Conservation (phyloP, 2,113 vertebrate genomes). For the Aramus guarauna region DNA sequence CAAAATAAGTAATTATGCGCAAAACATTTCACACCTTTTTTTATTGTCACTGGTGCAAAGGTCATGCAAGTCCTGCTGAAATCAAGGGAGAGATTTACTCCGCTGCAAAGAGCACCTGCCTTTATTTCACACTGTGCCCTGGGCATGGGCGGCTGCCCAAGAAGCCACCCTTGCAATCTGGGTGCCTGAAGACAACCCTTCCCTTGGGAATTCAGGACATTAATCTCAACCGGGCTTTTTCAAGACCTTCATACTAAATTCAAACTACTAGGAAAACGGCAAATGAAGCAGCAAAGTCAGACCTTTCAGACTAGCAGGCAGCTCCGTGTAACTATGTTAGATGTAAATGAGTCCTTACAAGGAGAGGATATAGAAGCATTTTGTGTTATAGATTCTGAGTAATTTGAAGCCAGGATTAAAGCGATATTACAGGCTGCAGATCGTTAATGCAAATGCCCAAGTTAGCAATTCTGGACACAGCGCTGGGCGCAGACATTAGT, state of each 20-base stretch:
- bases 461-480: constrained; percentile 33
- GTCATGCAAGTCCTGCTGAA: not conserved
- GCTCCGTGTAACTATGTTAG: not conserved
- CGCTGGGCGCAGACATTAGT: constrained; percentile 10
- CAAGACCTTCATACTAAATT: not conserved
- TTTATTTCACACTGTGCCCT: not conserved
- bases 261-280: not conserved
- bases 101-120: not conserved
- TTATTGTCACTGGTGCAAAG: not conserved
- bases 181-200: not conserved
- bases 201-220: not conserved
- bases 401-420: constrained; percentile 48
- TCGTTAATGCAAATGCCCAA: constrained; percentile 50
- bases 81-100: not conserved
- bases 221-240: not conserved
- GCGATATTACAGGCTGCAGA: not conserved
- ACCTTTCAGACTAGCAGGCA: not conserved
- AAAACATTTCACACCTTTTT: not conserved
- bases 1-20: not conserved
- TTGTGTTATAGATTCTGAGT: not conserved
- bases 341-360: not conserved
- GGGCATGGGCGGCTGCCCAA: not conserved
- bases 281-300: not conserved
- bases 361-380: not conserved
- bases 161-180: not conserved